These are phyloP conservation scores for Operophtera brumata DNA, from an alignment of 2,888 invertebrate genomes.

Conservation along the genomic window DNA sequence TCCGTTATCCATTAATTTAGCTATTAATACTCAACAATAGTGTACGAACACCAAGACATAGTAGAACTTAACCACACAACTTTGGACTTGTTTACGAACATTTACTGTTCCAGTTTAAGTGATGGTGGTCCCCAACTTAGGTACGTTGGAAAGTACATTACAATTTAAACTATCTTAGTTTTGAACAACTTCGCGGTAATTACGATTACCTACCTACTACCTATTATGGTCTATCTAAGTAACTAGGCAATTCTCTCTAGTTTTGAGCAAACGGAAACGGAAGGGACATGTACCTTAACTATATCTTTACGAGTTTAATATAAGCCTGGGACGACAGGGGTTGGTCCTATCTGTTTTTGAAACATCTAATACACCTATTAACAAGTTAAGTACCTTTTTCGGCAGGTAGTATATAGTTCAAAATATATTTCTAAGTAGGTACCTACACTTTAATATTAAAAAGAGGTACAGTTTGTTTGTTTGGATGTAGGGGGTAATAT, in stretches of 20 bases:
- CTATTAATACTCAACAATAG: constrained; percentile 59
- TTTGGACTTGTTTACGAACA: constrained; percentile 73
- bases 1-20: constrained; percentile 26
- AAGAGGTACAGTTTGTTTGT: too few species aligned
- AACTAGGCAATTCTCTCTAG: constrained; percentile 17
- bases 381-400: constrained; percentile 19
- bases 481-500: too few species aligned
- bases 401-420: not conserved
- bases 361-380: constrained; percentile 24
- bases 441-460: too few species aligned
- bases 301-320: constrained; percentile 31
- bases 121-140: constrained; percentile 59
- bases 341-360: constrained; percentile 30
- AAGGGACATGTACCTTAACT: constrained; percentile 29
- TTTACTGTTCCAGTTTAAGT: constrained; percentile 68
- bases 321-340: constrained; percentile 32
- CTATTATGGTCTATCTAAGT: constrained; percentile 23
- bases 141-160: constrained; percentile 49
- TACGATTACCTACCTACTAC: constrained; percentile 34
- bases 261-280: constrained; percentile 22
- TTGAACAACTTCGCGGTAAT: constrained; percentile 45
- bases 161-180: constrained; percentile 58
- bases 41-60: constrained; percentile 58
- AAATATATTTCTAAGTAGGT: not conserved
- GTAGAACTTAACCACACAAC: constrained; percentile 67